These are phyloP conservation scores for Molossus alvarezi DNA, from an alignment of 2,797 vertebrate species.

Conservation along the genomic window DNA sequence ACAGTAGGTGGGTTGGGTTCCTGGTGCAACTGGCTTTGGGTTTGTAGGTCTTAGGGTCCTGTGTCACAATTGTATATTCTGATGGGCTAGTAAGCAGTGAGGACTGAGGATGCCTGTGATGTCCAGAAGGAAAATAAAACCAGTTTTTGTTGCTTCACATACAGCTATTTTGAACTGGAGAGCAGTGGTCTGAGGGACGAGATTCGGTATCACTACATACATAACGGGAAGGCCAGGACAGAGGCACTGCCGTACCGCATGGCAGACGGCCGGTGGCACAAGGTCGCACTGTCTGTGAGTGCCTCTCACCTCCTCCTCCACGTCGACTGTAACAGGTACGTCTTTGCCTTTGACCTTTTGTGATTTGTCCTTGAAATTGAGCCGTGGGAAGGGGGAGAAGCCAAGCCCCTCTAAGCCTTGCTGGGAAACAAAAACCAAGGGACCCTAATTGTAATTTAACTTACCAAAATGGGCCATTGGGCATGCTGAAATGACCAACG, in stretches of 20 bases:
- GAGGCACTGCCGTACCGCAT: slow-evolving; percentile 96
- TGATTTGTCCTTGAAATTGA: slow-evolving; percentile 61
- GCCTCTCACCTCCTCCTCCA: slow-evolving; percentile 96
- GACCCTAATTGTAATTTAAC: slow-evolving; percentile 74
- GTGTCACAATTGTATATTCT: slow-evolving; percentile 47
- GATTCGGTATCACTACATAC: slow-evolving; percentile 96
- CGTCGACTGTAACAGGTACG: slow-evolving; percentile 97
- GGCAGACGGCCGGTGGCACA: slow-evolving; percentile 97
- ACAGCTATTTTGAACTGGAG: slow-evolving; percentile 98
- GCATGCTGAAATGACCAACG: slow-evolving; percentile 61
- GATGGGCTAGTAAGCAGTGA: neutral
- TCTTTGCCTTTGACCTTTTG: neutral
- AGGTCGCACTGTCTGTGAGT: slow-evolving; percentile 94
- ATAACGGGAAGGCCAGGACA: slow-evolving; percentile 93
- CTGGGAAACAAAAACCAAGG: slow-evolving; percentile 65
- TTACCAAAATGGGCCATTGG: slow-evolving; percentile 21
- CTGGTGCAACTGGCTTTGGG: slow-evolving; percentile 24
- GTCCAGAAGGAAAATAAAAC: neutral
- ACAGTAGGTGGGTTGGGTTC: neutral
- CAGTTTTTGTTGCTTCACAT: slow-evolving; percentile 74
- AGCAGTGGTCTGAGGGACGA: slow-evolving; percentile 97
- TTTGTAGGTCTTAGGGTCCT: neutral
- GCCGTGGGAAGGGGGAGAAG: neutral
- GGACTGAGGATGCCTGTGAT: neutral
- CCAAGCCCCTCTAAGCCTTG: neutral